phyloP scores from a whole-genome alignment of 2,888 invertebrate species.

The Drosophila meridiana region DNA sequence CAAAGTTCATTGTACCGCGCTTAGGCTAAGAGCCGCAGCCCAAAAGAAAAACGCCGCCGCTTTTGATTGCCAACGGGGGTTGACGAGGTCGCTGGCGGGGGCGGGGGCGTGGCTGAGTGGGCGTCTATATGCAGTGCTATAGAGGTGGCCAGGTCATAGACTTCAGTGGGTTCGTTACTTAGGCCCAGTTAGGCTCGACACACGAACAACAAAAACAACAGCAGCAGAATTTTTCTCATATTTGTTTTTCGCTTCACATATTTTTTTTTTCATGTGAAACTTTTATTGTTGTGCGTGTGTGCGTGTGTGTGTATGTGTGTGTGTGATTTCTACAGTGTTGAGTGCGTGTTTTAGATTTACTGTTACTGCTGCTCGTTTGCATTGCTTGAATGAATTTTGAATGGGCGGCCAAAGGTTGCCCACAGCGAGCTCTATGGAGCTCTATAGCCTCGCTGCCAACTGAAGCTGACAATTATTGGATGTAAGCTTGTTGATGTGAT shows the following conservation, averaged over 20 bases:
- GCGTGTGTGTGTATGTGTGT: conserved; percentile 2
- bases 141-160: conserved; percentile 62
- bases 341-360: conserved; percentile 45
- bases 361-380: conserved; percentile 30
- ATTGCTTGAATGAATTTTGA: conserved; percentile 40
- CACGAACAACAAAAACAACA: conserved; percentile 35
- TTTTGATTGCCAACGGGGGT: conserved; percentile 70
- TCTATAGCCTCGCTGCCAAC: conserved; percentile 6
- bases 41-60: conserved; percentile 73
- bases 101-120: conserved; percentile 9
- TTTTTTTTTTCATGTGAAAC: conserved; percentile 33
- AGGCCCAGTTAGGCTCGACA: conserved; percentile 42
- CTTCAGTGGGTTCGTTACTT: conserved; percentile 42
- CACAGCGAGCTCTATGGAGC: conserved; percentile 14
- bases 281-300: conserved; percentile 38
- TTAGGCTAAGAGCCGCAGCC: conserved; percentile 73
- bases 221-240: conserved; percentile 50
- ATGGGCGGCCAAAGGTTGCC: conserved; percentile 26
- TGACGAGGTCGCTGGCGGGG: too few species aligned
- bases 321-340: conserved; percentile 6
- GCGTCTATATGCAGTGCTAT: conserved; percentile 40
- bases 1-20: conserved; percentile 77
- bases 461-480: conserved; percentile 41
- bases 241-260: conserved; percentile 42
- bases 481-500: neutral